Evolutionary conservation across 1,140 invertebrate genomes (phyloP).

Genomic region (Drosophila gunungcola): DNA sequence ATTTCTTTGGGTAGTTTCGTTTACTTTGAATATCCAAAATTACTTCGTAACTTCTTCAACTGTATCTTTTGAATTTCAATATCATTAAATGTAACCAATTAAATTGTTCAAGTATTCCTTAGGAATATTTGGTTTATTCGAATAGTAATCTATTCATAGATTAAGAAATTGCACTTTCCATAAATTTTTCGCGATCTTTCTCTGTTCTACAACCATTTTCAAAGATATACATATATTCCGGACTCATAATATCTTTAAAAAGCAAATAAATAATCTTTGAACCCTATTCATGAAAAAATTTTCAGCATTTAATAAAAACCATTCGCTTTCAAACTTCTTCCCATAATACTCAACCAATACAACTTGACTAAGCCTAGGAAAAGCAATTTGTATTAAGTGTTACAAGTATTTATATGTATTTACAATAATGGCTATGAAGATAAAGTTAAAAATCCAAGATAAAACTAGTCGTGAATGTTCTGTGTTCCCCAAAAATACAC

Average conservation of each 20-base stretch:
- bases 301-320: not conserved
- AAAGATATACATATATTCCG: not conserved
- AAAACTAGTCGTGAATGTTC: conserved; percentile 57
- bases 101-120: conserved; percentile 8
- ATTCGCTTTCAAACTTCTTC: not conserved
- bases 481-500: conserved; percentile 49
- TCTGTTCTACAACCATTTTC: not conserved
- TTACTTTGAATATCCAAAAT: too few species aligned
- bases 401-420: conserved; percentile 54
- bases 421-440: conserved; percentile 43
- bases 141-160: conserved; percentile 15
- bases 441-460: conserved; percentile 31
- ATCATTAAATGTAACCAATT: too few species aligned
- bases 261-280: not conserved
- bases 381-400: conserved; percentile 51
- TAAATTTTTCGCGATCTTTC: not conserved
- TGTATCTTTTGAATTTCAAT: too few species aligned
- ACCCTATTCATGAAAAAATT: not conserved
- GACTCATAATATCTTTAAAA: not conserved
- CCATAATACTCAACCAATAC: conserved; percentile 20
- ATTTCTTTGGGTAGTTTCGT: too few species aligned
- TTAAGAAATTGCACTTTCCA: conserved; percentile 7
- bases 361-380: conserved; percentile 44
- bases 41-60: not conserved
- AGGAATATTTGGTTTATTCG: conserved; percentile 8